Base-by-base conservation (phyloP, 2,888 invertebrate species). In the Antheraea yamamai region DNA sequence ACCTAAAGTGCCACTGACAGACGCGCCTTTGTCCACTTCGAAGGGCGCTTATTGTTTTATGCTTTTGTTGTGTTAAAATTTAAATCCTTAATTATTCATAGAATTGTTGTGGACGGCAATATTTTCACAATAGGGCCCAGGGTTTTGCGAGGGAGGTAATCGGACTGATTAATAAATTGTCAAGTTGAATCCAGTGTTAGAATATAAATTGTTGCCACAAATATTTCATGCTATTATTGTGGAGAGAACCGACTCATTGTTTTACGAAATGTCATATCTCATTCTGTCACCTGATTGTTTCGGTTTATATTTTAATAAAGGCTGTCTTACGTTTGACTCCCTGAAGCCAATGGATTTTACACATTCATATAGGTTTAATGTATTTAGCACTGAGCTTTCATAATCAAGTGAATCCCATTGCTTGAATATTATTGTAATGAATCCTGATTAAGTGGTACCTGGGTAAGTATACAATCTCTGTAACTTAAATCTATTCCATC, bases 101-200 rank as follows among this genome's bases (percentile, higher is more conserved):
- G 94, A 92, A 95, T 93, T 95, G 94, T 95, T 93, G 91, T 88
- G 90, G 87, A 85, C 86, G 90, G 91, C 92, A 93, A 93, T 95
- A 95, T 94, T 95, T 95, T 92, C 94, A 94, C 94, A 95, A 95
- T 93, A 93, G 93, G 86, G 90, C 88, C 64, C 79, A 80, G 83
- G 89, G 91, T 89, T 88, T 90, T 87, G 89, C 89, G 85, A 86
- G 94, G 92, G 93, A 89, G 92, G 94, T 93, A 95, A 95, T 95
- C 93, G 94, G 90, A 93, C 92, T 95, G 95, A 95, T 94, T 94
- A 95, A 95, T 95, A 95, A 94, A 95, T 95, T 95, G 95, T 94
- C 95, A 95, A 94, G 91, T 93, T 92, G 94, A 91, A 95, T 94
- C 93, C 95, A 91, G 89, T 84, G 92, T 90, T 92, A 91, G 92